A percentile compares a stretch with the other conserved stretches of the same genome.
These are phyloP conservation scores for Rhimphoctona megacephalus DNA, from an alignment of 2,888 invertebrate species.

Conservation along the genomic window DNA sequence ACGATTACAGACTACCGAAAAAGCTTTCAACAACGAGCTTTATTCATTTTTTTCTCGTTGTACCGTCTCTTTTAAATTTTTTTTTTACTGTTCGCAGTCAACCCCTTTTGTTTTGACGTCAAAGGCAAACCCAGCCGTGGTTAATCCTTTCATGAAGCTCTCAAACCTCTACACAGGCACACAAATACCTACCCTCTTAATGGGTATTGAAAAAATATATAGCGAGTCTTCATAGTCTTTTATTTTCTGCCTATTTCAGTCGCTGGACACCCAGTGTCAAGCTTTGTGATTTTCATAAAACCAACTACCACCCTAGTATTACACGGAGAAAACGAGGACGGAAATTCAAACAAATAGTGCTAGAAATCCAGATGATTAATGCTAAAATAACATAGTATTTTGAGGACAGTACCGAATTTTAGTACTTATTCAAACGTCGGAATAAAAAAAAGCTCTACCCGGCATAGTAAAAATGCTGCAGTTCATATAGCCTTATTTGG, in stretches of 20 bases:
- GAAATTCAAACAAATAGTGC: no score
- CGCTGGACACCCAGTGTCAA: not conserved
- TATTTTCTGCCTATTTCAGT: constrained; percentile 36
- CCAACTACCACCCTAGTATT: constrained; percentile 15
- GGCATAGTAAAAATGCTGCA: no score
- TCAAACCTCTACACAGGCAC: constrained; percentile 1
- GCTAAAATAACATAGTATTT: no score
- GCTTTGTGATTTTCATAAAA: constrained; percentile 44
- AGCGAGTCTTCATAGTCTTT: constrained; percentile 3
- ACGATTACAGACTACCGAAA: constrained; percentile 55
- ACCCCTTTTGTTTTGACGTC: constrained; percentile 50
- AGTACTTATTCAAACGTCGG: no score
- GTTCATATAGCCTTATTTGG: no score
- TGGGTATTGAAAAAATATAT: constrained; percentile 21
- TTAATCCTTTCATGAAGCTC: constrained; percentile 60
- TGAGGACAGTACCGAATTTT: no score
- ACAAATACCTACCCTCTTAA: not conserved
- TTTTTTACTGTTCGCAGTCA: constrained; percentile 23
- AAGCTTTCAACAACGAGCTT: constrained; percentile 43
- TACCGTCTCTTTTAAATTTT: not conserved
- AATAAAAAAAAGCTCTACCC: no score
- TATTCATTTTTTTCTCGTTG: constrained; percentile 28
- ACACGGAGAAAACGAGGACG: no score
- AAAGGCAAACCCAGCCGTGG: constrained; percentile 52
- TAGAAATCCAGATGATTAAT: no score